Base-by-base conservation (phyloP, 2,888 invertebrate genomes). In the Drosophila falleni region DNA sequence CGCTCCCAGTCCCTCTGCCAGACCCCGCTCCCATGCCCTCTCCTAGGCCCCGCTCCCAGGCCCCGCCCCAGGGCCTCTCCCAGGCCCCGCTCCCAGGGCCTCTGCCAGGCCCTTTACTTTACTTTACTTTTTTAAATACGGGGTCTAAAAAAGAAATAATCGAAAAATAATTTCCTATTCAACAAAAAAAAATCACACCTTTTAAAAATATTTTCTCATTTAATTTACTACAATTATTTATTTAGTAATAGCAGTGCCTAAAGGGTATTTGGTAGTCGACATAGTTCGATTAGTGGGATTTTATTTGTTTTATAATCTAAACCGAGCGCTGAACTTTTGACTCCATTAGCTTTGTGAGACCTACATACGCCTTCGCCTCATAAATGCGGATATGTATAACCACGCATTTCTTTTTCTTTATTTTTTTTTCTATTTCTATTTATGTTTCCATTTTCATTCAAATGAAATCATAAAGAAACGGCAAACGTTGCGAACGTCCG, bases 401-500 rank as follows among this genome's bases (percentile, higher is more conserved):
- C 58, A 71, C 69, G 54, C 78, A 71, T 77, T 59, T 61, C 55
- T 55, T 31, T 55, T 39, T 60, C 26, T 42, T 42, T 1, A 11
- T 46, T 23, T 23, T 9, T 10, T 26, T 29, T 29, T 11, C 59
- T 31, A 44, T 55, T 61, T 67, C 13, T 42, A 51, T 64, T 29
- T 64, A 3, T 41, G 53, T 70, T 33, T 42, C 56, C 42, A 53
- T 63, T 72, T 69, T 56, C 62, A 82, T 87, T 74, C 76, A 76
- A 83, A 80, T 80, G 51, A 44, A 42, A 71, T 47, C 56, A 44
- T 50, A 64, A 58, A 66, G 56, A 72, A 73, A 65, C 76, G 50
- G 51, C 69, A 67, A 81, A 71, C 59, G 58, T 76, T 87, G 73
- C 76, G 44, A 81, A 82, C 77, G 71, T 76, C 67, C 68, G 80